Evolutionary conservation across 2,797 vertebrate species (phyloP), one percentile per base, ranked within the genome.

Genomic region (Miichthys miiuy): DNA sequence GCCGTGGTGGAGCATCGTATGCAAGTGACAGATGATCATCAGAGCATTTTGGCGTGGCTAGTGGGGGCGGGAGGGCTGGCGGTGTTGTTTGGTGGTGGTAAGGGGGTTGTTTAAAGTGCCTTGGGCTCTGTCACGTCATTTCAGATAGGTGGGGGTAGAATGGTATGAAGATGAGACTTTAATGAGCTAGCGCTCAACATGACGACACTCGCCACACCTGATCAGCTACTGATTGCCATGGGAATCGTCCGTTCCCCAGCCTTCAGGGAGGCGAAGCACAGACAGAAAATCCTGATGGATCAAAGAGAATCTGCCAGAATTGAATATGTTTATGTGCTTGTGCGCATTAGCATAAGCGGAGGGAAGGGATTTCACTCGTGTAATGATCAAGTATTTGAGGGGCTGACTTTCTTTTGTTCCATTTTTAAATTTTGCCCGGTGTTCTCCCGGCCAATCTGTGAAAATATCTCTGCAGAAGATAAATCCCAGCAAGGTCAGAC

Each of bases 131-230:
- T 87, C 81, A 74, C 73, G 30, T 86, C 75, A 81, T 88, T 75
- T 84, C 62, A 81, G 81, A 86, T 62, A 77, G 67, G 78, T 71
- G 72, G 82, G 77, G 64, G 71, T 62, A 63, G 77, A 77, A 72
- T 75, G 63, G 63, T 82, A 76, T 76, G 82, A 84, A 84, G 83
- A 91, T 77, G 72, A 89, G 84, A 82, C 83, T 90, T 91, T 92
- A 93, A 94, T 92, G 84, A 92, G 89, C 69, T 57, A 21, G 57
- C 65, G 23, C 78, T 84, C 72, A 82, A 87, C 85, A 76, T 83
- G 81, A 85, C 51, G 65, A 84, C 82, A 27, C 72, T 82, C 79
- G 75, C 75, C 56, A 84, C 83, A 87, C 81, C 85, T 81, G 80
- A 87, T 91, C 86, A 82, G 82, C 74, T 58, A 11, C 78, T 86